phyloP scores from a whole-genome alignment of 1,140 invertebrate species.

The Drosophila pachea region DNA sequence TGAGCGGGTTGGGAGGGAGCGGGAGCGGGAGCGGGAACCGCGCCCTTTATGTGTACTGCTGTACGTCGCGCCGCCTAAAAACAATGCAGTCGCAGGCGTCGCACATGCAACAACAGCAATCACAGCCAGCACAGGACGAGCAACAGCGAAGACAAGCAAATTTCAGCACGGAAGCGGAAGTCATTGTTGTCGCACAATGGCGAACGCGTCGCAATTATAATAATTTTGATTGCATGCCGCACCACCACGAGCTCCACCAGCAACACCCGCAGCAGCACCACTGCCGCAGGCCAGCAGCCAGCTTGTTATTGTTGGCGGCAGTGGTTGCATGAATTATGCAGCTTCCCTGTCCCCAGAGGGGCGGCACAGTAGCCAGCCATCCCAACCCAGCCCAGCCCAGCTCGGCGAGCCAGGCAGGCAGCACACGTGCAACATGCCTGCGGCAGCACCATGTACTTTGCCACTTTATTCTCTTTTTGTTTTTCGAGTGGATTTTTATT shows the following conservation, averaged over 20 bases:
- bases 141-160: constrained; percentile 52
- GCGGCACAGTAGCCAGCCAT: background rate
- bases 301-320: constrained; percentile 60
- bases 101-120: constrained; percentile 27
- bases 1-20: no score
- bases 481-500: constrained; percentile 54
- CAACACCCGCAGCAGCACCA: background rate
- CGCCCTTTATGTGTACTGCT: constrained; percentile 19
- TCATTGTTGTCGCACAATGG: constrained; percentile 78
- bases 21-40: background rate
- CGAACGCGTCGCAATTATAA: constrained; percentile 77
- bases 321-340: constrained; percentile 62
- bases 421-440: constrained; percentile 37
- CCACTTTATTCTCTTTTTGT: constrained; percentile 45
- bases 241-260: constrained; percentile 1
- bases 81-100: constrained; percentile 56
- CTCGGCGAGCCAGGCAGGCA: background rate
- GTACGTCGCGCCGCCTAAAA: constrained; percentile 43
- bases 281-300: constrained; percentile 13
- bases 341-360: constrained; percentile 15
- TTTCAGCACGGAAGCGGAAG: constrained; percentile 77
- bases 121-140: constrained; percentile 26
- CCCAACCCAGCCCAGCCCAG: no score
- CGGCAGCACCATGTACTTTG: constrained; percentile 22
- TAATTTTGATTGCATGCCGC: constrained; percentile 73